These are phyloP conservation scores for Druon quercuslanigerum DNA, from an alignment of 1,140 invertebrate genomes.

Conservation along the genomic window DNA sequence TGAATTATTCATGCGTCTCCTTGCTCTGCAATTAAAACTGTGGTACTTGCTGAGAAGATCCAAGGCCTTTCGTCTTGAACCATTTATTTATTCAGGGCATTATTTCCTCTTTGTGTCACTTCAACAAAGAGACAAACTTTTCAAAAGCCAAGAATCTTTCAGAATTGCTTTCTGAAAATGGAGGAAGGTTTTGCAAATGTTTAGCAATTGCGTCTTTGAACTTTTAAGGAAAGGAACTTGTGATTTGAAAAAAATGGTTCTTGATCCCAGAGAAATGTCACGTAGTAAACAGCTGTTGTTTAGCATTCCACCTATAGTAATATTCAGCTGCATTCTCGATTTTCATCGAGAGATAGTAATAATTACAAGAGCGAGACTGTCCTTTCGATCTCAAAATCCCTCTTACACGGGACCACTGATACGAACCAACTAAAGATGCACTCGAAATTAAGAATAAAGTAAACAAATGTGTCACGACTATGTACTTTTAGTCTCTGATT, in stretches of 20 bases:
- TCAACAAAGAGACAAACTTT: neutral
- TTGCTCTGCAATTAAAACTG: neutral
- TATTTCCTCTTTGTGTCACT: neutral
- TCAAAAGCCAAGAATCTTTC: neutral
- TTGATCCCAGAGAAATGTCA: neutral
- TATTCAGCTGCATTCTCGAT: neutral
- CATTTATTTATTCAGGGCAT: neutral
- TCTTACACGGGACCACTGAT: slow-evolving; percentile 32
- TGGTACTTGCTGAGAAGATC: neutral
- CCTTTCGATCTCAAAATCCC: slow-evolving; percentile 22
- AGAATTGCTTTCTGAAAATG: neutral
- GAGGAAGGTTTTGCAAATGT: neutral
- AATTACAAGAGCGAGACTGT: slow-evolving; percentile 27
- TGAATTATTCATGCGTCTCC: slow-evolving; percentile 4
- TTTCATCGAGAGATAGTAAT: slow-evolving; percentile 13
- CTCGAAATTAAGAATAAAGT: neutral
- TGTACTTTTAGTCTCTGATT: neutral
- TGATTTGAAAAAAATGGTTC: neutral
- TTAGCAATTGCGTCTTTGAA: neutral
- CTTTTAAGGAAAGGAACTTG: too few relatives aligned
- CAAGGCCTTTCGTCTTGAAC: neutral
- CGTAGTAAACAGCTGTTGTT: neutral
- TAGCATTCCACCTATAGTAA: slow-evolving; percentile 8
- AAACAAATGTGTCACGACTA: slow-evolving; percentile 1
- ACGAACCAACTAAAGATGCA: slow-evolving; percentile 3